Evolutionary conservation across 92 coral and sea anemone genomes (phyloP), one percentile per base, ranked within the genome.

Genomic region (Palythoa grandis): DNA sequence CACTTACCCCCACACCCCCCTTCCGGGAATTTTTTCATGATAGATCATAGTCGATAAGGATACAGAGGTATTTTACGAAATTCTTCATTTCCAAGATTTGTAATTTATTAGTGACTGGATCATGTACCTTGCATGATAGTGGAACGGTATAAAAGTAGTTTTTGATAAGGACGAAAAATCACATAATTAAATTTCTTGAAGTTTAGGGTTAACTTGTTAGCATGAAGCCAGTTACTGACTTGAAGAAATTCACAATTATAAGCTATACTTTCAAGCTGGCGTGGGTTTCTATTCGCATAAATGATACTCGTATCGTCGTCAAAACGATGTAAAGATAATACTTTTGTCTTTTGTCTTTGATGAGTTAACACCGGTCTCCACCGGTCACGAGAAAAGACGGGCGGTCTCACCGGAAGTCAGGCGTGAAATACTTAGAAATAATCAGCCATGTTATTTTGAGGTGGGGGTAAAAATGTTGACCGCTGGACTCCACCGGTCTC

Each of bases 151-250:
- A 29, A 61, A 61, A 61, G 69, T 7, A 61, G 69, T n/a, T 61
- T 61, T 61, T 61, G 35, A 61, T 61, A 61, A 61, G 9, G 69
- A 17, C 69, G 9, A 37, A 24, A 70, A 11, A 70, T 70, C 52
- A 35, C 20, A 69, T 69, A 69, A 69, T 69, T 69, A 17, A 39
- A 69, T 69, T 69, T 69, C 73, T 69, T 69, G 20, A 69, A 69
- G 20, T 69, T 69, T 69, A 69, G 73, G 73, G 73, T 69, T 69
- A 69, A 35, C 8, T 24, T 69, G 73, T 69, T 69, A 69, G 73
- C 73, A 25, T 69, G 73, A 69, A 69, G 73, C 73, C 40, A 69
- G 73, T 69, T 69, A 69, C 69, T n/a, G 69, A 69, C 73, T 69
- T 15, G 73, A 17, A 15, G 20, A 0, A 29, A 29, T 29, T 29